Conservation (phyloP, 2,113 vertebrate genomes). For the Saiga tatarica region DNA sequence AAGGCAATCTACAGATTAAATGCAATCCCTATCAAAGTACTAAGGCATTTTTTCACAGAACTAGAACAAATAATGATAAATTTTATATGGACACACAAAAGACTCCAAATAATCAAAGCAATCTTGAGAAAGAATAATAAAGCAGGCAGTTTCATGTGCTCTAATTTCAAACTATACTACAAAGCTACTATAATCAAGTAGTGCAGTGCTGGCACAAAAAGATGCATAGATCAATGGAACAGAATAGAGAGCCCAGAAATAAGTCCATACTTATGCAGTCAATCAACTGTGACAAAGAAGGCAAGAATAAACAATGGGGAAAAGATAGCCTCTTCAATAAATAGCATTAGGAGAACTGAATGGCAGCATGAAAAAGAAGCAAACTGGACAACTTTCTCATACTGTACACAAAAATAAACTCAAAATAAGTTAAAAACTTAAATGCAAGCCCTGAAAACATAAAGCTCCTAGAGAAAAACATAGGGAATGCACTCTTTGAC, state of each 20-base stretch:
- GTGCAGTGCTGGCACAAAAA: neutral
- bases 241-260: neutral
- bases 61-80: neutral
- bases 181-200: neutral
- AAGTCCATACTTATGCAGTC: neutral
- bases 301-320: neutral
- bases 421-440: neutral
- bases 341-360: neutral
- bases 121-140: neutral
- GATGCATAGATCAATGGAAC: neutral
- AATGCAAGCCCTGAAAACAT: neutral
- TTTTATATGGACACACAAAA: neutral
- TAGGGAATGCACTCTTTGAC: neutral
- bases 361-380: neutral
- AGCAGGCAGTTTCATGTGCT: neutral
- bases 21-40: neutral
- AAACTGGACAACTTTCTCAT: neutral
- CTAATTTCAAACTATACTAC: neutral
- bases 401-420: neutral
- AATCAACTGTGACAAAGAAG: neutral
- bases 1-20: neutral
- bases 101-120: neutral
- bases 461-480: neutral
- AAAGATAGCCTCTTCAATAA: neutral
- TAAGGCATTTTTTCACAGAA: neutral